Evolutionary conservation across 2,113 vertebrate genomes (phyloP), one percentile per base, ranked within the genome.

Genomic region (Genyomyrus donnyi): DNA sequence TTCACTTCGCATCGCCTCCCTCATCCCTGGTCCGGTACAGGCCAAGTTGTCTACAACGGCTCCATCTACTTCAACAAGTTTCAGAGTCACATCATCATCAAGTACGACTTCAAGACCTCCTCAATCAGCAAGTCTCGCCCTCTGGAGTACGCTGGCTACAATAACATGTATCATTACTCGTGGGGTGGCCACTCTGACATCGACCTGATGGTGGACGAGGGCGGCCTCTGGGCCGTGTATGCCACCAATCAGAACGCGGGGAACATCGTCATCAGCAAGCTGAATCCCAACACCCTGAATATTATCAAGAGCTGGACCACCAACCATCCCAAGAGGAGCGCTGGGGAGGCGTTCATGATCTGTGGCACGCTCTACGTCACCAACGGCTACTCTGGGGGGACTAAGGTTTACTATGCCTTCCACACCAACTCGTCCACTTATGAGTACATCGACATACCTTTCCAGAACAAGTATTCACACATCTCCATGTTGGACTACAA

Each of bases 401-500:
- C 97, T 92, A 98, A 98, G 95, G 97, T 98, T 62, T 97, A 97
- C 93, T 98, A 97, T 0, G 97, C 97, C n/a, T 98, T 96, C 93
- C 96, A 97, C 93, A 98, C 97, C 95, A 98, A 98, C 19, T 96
- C 97, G 46, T 98, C 97, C 39, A 97, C 97, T 91, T 98, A 98
- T 0, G 97, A 98, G 91, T 98, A 98, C 93, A 97, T 98, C 42
- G 97, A 98, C 92, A 97, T 98, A 94, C 97, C 97, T 17, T 97
- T 98, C 95, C 96, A 97, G 91, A 98, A 98, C 94, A 97, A 97
- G 91, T 98, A 97, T 90, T 97, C 97, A 0, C 97, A 98, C 91
- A 97, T 98, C 95, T 98, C 97, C 92, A 98, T 98, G 97, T 92
- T 98, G 95, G 97, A 98, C 95, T 98, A 98, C 93, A 98, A 98